phyloP scores from a whole-genome alignment of 2,888 invertebrate species.

The Corbicula japonica region DNA sequence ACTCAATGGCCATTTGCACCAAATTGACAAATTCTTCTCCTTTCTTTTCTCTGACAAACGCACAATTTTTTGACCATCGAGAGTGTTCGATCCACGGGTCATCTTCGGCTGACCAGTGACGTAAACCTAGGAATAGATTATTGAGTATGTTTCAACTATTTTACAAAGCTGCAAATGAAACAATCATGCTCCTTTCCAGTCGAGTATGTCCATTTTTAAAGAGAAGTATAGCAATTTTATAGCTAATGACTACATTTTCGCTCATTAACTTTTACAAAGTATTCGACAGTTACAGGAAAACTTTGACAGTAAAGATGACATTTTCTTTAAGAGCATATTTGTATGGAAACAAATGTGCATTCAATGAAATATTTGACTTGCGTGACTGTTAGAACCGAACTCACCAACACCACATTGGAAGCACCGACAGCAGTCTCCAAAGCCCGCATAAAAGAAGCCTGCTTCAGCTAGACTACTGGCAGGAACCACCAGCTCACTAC shows the following conservation, averaged over 20 bases:
- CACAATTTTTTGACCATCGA: constrained; percentile 34
- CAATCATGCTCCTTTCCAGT: no score
- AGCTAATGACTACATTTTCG: no score
- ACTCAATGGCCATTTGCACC: constrained; percentile 35
- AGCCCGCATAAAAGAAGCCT: constrained; percentile 38
- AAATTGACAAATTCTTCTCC: constrained; percentile 42
- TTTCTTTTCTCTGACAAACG: constrained; percentile 12
- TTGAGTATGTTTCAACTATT: neutral
- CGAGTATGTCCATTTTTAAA: no score
- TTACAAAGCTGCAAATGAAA: no score
- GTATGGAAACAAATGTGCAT: no score
- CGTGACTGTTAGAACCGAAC: no score
- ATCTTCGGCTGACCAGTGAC: constrained; percentile 40
- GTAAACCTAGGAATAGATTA: constrained; percentile 11
- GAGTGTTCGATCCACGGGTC: constrained; percentile 45
- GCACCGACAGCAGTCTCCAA: constrained; percentile 90
- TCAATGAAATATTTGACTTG: no score
- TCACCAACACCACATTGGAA: constrained; percentile 96
- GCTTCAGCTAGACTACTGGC: constrained; percentile 1
- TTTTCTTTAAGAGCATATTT: no score
- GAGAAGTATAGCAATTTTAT: no score
- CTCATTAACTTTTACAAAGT: no score
- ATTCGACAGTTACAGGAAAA: no score
- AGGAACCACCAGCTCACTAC: neutral
- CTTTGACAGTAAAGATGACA: no score